These are phyloP conservation scores for Dolichoris vasculosae DNA, from an alignment of 1,140 invertebrate species.

Conservation along the genomic window DNA sequence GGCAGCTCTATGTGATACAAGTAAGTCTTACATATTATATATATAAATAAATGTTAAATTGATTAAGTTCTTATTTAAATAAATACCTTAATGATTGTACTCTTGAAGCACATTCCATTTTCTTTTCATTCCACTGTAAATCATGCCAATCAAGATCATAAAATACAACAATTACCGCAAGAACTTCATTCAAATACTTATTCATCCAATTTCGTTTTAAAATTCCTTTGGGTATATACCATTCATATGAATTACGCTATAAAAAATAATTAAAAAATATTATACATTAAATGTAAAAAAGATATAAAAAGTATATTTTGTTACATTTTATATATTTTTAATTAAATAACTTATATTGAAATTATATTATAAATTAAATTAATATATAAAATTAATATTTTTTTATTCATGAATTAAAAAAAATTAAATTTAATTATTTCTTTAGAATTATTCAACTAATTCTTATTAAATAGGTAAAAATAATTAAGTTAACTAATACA, in stretches of 20 bases:
- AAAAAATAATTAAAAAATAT: constrained; percentile 58
- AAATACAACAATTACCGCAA: constrained; percentile 94
- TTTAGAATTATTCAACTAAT: not conserved
- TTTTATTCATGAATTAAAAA: not conserved
- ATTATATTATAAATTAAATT: no score
- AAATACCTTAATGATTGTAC: constrained; percentile 89
- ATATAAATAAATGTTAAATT: not conserved
- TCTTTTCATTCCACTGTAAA: constrained; percentile 93
- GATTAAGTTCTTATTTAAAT: constrained; percentile 38
- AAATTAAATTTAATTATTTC: not conserved
- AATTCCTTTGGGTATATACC: constrained; percentile 97
- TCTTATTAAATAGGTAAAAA: not conserved
- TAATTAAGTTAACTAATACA: not conserved
- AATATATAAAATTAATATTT: not conserved
- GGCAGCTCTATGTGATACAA: constrained; percentile 73
- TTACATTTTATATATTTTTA: no score
- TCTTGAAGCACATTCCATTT: constrained; percentile 91
- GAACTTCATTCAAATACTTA: constrained; percentile 93
- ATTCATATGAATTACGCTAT: constrained; percentile 91
- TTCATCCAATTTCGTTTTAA: constrained; percentile 96
- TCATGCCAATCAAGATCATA: constrained; percentile 99
- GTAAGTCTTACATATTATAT: constrained; percentile 17
- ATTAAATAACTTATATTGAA: no score
- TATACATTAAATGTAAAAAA: constrained; percentile 24
- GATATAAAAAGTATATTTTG: not conserved